phyloP scores from a whole-genome alignment of 2,797 vertebrate species.

The Falco rusticolus region DNA sequence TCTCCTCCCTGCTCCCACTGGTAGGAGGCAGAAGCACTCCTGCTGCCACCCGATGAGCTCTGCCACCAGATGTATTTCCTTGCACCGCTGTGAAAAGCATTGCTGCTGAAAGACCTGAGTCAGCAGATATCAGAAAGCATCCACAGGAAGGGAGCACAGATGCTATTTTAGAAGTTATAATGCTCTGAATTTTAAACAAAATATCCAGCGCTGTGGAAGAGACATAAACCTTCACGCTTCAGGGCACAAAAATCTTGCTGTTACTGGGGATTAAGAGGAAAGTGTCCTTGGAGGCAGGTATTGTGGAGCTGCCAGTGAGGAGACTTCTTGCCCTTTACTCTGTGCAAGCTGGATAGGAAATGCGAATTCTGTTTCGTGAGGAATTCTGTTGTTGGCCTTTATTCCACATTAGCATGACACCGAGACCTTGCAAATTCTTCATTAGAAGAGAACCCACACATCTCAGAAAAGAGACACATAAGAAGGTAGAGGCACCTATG shows the following conservation, averaged over 20 bases:
- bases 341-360: background rate
- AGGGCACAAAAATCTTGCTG: background rate
- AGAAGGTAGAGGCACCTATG: background rate
- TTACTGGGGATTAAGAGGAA: background rate
- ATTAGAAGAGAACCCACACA: background rate
- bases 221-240: slow-evolving; percentile 10
- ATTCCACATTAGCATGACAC: background rate
- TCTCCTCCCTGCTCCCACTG: background rate
- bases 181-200: slow-evolving; percentile 35
- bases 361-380: background rate
- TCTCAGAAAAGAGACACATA: background rate
- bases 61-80: background rate
- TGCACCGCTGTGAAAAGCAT: no score
- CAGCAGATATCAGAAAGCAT: background rate
- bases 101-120: background rate
- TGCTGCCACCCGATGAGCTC: background rate
- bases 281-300: background rate
- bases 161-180: background rate
- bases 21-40: background rate
- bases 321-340: background rate
- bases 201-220: background rate
- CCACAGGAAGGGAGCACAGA: background rate
- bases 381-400: background rate
- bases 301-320: background rate
- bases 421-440: background rate